Evolutionary conservation across 2,888 invertebrate species (phyloP).

Genomic region (Hydropsyche betteni): DNA sequence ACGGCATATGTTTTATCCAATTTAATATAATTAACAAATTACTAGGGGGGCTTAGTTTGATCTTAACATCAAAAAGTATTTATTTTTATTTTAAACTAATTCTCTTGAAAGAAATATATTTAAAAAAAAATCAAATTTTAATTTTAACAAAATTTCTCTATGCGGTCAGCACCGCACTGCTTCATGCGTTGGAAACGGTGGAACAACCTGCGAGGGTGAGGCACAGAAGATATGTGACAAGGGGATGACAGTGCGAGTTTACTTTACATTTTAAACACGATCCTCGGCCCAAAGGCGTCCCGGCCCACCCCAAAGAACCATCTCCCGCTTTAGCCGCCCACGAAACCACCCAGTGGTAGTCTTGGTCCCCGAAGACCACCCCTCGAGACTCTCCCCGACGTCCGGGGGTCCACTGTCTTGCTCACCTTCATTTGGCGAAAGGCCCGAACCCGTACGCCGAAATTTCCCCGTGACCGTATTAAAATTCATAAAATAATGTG

Average conservation of each 20-base stretch:
- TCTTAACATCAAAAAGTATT: too few species aligned
- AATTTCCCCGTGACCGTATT: conserved; percentile 1
- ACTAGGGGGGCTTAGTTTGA: too few species aligned
- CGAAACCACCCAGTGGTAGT: not conserved
- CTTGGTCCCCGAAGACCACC: conserved; percentile 5
- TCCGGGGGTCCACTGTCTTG: conserved; percentile 20
- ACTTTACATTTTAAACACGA: conserved; percentile 52
- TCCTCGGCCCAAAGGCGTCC: conserved; percentile 38
- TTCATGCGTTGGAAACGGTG: conserved; percentile 5
- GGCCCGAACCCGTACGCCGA: not conserved
- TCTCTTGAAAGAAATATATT: too few species aligned
- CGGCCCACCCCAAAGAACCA: conserved; percentile 7
- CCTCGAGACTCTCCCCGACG: not conserved
- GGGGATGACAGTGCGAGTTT: conserved; percentile 52
- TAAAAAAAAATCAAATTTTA: too few species aligned
- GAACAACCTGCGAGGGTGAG: conserved; percentile 31
- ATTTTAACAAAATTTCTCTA: not conserved
- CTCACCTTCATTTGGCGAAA: conserved; percentile 31
- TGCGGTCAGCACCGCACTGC: conserved; percentile 27
- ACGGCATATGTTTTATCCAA: too few species aligned
- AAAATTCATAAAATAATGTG: conserved; percentile 9
- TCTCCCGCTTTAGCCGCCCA: not conserved
- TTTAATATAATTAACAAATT: too few species aligned
- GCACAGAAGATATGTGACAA: conserved; percentile 50
- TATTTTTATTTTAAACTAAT: too few species aligned